These are phyloP conservation scores for Anser brachyrhynchus DNA, from an alignment of 2,113 vertebrate genomes.

Conservation along the genomic window DNA sequence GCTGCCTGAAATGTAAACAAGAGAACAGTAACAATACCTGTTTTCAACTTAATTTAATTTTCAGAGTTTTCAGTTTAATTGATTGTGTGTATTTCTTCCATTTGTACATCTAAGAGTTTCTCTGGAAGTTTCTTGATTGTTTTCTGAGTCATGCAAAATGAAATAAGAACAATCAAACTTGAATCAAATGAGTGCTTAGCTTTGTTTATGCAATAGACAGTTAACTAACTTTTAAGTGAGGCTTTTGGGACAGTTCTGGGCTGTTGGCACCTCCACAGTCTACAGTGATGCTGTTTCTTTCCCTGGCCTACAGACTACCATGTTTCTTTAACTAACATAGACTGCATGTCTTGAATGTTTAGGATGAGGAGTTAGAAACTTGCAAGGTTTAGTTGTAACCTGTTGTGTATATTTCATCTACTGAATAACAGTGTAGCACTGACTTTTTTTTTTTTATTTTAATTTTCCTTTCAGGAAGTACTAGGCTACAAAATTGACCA, in stretches of 20 bases:
- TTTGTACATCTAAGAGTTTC: background rate
- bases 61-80: background rate
- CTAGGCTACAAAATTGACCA: constrained; percentile 98
- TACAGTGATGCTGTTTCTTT: background rate
- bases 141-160: background rate
- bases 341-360: background rate
- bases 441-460: background rate
- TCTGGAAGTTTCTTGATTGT: background rate
- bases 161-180: background rate
- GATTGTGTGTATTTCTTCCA: background rate
- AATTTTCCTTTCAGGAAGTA: constrained; percentile 85
- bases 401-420: background rate
- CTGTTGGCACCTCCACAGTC: background rate
- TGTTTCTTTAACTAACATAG: background rate
- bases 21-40: background rate
- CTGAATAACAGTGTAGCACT: background rate
- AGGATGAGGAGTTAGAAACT: background rate
- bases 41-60: background rate
- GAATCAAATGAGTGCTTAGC: background rate
- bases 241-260: background rate
- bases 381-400: background rate
- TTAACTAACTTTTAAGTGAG: background rate
- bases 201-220: background rate
- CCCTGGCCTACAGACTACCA: background rate
- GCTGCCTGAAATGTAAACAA: background rate